Evolutionary conservation across 2,113 vertebrate species (phyloP), one percentile per base, ranked within the genome.

Genomic region (Podarcis cretensis): DNA sequence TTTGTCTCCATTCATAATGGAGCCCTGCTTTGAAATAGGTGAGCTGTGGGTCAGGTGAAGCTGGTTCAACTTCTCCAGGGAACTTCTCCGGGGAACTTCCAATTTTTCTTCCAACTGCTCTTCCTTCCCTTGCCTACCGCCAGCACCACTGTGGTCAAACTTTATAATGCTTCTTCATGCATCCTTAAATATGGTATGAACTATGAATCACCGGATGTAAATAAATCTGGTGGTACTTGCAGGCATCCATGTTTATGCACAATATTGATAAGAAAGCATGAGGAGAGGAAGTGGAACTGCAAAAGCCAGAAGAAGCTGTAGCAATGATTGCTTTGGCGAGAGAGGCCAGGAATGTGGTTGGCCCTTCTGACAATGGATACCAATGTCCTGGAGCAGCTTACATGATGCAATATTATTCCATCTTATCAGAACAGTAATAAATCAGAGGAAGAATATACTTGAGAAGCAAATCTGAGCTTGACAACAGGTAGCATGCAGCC

Each of bases 401-500:
- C 32, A 27, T 48, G 75, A 48, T 73, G 4, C 63, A 32, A 2
- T 10, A 83, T 69, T 82, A 59, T 89, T 87, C 88, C 90, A 84
- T 90, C n/a, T 71, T 87, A 40, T 89, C 85, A 68, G 54, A 59
- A 59, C 76, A 81, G 85, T n/a, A 87, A 89, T 93, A 88, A 92
- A 86, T 91, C 91, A 93, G 40, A 92, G 90, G 88, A 90, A 77
- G n/a, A 89, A 89, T 79, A 87, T 90, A 90, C 18, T 92, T 92
- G 18, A 90, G 68, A 89, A 87, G 87, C 87, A 37, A 94, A 89
- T 88, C 88, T 87, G 65, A 89, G 87, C 88, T 92, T 37, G 76
- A 77, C 37, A 86, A 86, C 35, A 43, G 73, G 0, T 30, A 86
- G 90, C 48, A 91, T 94, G 85, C 84, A 54, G 71, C 82, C 92